A percentile compares a stretch with the other conserved stretches of the same genome.
Conservation (phyloP, 1,140 invertebrate genomes). For the Hypothenemus hampei region DNA sequence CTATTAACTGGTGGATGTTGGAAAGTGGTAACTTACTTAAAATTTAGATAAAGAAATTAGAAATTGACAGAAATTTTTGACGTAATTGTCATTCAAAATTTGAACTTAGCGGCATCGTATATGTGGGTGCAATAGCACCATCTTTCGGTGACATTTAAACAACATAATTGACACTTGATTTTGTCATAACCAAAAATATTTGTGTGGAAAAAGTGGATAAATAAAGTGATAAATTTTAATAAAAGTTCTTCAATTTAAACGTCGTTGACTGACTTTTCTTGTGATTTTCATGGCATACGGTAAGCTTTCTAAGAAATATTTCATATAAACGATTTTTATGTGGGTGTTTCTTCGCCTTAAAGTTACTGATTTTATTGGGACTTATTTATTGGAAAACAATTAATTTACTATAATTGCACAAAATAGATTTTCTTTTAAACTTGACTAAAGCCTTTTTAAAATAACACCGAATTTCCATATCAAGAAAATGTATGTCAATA, state of each 20-base stretch:
- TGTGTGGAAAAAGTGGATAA: slow-evolving; percentile 30
- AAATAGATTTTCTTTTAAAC: too few relatives aligned
- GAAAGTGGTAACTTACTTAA: slow-evolving; percentile 8
- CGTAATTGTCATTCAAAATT: slow-evolving; percentile 5
- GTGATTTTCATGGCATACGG: slow-evolving; percentile 3
- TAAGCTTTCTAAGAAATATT: not conserved
- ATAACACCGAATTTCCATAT: too few relatives aligned
- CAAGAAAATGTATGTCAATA: too few relatives aligned
- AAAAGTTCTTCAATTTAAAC: slow-evolving; percentile 16
- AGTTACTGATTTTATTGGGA: slow-evolving; percentile 15
- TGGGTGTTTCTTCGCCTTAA: slow-evolving; percentile 14
- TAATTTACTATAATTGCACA: too few relatives aligned
- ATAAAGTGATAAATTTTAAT: slow-evolving; percentile 25
- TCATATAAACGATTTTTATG: not conserved
- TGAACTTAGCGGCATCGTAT: slow-evolving; percentile 4
- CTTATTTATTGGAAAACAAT: slow-evolving; percentile 12
- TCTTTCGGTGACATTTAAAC: slow-evolving; percentile 17
- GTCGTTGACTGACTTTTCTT: slow-evolving; percentile 10
- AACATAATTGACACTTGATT: slow-evolving; percentile 17
- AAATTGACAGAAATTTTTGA: slow-evolving; percentile 2
- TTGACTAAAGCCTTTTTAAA: too few relatives aligned
- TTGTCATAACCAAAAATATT: slow-evolving; percentile 35
- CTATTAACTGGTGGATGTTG: not conserved
- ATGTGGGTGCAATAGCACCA: not conserved
- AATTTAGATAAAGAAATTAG: slow-evolving; percentile 20